A percentile compares a stretch with the other conserved stretches of the same genome.
phyloP scores from a whole-genome alignment of 2,113 vertebrate genomes.

The Apodemus sylvaticus region DNA sequence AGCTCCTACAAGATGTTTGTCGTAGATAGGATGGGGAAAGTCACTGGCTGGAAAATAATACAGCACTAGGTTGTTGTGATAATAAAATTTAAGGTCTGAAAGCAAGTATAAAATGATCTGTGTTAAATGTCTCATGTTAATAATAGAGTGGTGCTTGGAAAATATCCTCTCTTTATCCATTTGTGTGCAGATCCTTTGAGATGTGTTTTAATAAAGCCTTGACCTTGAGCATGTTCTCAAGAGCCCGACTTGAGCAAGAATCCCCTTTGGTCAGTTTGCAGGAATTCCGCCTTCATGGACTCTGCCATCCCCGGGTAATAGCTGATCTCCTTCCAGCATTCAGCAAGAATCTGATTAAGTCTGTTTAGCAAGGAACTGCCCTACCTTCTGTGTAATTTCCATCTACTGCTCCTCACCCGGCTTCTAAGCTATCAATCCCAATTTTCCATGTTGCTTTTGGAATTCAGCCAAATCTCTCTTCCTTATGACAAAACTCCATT shows the following conservation, averaged over 20 bases:
- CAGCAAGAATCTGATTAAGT: neutral
- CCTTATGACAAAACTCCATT: neutral
- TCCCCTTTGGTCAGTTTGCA: neutral
- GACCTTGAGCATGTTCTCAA: neutral
- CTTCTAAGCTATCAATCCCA: neutral
- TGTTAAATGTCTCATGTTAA: neutral
- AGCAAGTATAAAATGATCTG: neutral
- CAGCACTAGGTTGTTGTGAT: neutral
- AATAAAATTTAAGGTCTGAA: neutral
- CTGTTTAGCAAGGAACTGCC: neutral
- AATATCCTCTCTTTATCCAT: neutral
- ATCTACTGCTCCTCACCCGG: neutral
- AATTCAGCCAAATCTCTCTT: neutral
- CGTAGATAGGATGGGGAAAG: constrained; percentile 8
- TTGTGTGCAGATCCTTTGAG: neutral
- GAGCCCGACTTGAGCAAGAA: neutral
- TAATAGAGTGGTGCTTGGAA: neutral
- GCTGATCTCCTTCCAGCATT: neutral
- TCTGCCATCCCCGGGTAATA: neutral
- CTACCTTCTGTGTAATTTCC: neutral
- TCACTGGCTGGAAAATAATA: neutral
- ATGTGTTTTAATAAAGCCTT: neutral
- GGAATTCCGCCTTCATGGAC: neutral
- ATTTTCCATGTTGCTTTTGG: neutral
- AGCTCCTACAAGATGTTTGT: constrained; percentile 29